Evolutionary conservation across 2,888 invertebrate genomes (phyloP), one percentile per base, ranked within the genome.

Genomic region (Blastobasis adustella): DNA sequence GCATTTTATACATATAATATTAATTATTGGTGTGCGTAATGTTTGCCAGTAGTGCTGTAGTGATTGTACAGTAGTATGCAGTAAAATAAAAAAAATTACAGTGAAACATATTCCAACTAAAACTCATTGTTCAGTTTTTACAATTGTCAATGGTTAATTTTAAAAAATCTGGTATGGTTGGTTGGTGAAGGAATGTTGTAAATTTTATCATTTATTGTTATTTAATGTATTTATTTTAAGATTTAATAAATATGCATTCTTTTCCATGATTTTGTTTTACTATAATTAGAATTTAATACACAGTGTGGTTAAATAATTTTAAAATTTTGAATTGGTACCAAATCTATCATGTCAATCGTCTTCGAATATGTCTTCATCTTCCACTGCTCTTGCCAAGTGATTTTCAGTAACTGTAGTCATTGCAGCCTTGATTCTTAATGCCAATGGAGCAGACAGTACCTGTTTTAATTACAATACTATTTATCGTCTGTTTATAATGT

Each of bases 191-290:
- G 83, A 81, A 67, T 73, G 77, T 80, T 82, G 72, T 79, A 77
- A 73, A 79, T 77, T 74, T 73, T 75, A 76, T 76, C 73, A 75
- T 71, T 66, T 70, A 75, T 77, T 79, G 75, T 75, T 74, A 67
- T 61, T 72, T 67, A 70, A 67, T 75, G 61, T 82, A 79, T 82
- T 82, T 82, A 81, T 81, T 76, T 72, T 82, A 84, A 80, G 79
- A 73, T 73, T 64, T 71, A 84, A 81, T 80, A 82, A 81, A 79
- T 74, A 79, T 77, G 71, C 75, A 77, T 77, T 77, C 73, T 79
- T 82, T 80, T 71, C 59, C 54, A 60, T 54, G 47, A 54, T 44
- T 10, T 56, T 49, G 57, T 47, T 56, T 58, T 55, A 48, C 57
- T 53, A 45, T 10, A 47, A 23, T 23, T 23, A 23, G 23, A 23